Conservation (phyloP, 2,888 invertebrate species). For the Mactromeris polynyma region DNA sequence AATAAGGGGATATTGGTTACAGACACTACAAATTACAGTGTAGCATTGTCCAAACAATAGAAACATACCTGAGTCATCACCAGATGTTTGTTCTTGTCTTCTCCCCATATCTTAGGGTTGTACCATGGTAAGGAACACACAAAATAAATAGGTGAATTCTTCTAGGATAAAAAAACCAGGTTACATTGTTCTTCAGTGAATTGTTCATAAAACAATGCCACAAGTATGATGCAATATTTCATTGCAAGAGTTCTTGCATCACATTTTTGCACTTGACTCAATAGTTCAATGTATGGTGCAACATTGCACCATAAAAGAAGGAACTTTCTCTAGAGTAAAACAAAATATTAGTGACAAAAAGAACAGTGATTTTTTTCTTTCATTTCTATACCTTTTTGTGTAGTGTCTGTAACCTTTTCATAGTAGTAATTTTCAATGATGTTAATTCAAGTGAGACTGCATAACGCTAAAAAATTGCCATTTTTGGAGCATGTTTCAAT, state of each 20-base stretch:
- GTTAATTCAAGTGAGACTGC: too few species aligned
- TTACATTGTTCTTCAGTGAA: constrained; percentile 12
- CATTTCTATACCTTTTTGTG: neutral
- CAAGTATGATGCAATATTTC: constrained; percentile 18
- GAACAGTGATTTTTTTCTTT: neutral
- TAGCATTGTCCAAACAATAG: too few species aligned
- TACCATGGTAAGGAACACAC: too few species aligned
- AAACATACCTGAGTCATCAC: too few species aligned
- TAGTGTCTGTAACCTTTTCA: too few species aligned
- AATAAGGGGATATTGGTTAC: neutral
- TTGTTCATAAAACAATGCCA: constrained; percentile 22
- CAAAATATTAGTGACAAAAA: neutral
- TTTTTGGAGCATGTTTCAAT: too few species aligned
- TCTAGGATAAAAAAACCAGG: neutral
- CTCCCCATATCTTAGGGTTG: too few species aligned
- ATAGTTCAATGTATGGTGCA: constrained; percentile 23
- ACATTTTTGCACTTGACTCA: neutral
- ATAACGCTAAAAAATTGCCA: too few species aligned
- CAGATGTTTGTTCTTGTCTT: too few species aligned
- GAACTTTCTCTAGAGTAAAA: neutral
- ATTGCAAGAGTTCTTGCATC: neutral
- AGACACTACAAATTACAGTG: neutral
- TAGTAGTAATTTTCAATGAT: too few species aligned
- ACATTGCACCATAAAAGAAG: constrained; percentile 19
- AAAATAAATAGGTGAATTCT: too few species aligned